Conservation (phyloP, 2,888 invertebrate species). For the Metallyticus violacea region DNA sequence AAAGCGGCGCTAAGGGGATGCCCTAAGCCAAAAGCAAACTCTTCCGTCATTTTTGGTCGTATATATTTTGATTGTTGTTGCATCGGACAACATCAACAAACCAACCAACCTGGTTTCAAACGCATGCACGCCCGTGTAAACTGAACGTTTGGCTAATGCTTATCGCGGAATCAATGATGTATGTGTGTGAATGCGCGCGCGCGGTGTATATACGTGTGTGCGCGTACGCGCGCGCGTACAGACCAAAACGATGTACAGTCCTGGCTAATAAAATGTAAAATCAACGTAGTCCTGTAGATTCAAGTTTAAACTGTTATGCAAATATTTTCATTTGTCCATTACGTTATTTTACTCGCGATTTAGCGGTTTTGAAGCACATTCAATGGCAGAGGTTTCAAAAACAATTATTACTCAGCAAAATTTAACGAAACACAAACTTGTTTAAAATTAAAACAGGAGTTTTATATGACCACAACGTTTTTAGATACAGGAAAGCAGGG, state of each 20-base stretch:
- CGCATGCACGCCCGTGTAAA: background rate
- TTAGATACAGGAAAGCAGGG: too few species aligned
- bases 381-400: too few species aligned
- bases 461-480: too few species aligned
- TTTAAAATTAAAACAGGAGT: too few species aligned
- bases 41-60: constrained; percentile 6
- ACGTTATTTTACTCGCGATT: background rate
- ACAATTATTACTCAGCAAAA: too few species aligned
- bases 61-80: constrained; percentile 19
- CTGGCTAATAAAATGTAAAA: background rate
- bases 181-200: background rate
- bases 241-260: background rate
- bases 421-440: too few species aligned
- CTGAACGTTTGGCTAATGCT: constrained; percentile 19
- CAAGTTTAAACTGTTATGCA: background rate
- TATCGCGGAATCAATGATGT: constrained; percentile 24
- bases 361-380: background rate
- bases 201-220: too few species aligned
- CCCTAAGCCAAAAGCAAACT: background rate
- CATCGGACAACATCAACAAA: constrained; percentile 21
- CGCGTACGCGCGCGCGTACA: background rate
- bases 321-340: background rate
- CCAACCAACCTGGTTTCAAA: constrained; percentile 2
- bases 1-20: background rate
- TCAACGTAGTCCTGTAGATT: background rate